Percentiles rank a stretch among this genome's conserved stretches.
phyloP scores from a whole-genome alignment of 2,888 invertebrate genomes.

The Hanleya hanleyi region DNA sequence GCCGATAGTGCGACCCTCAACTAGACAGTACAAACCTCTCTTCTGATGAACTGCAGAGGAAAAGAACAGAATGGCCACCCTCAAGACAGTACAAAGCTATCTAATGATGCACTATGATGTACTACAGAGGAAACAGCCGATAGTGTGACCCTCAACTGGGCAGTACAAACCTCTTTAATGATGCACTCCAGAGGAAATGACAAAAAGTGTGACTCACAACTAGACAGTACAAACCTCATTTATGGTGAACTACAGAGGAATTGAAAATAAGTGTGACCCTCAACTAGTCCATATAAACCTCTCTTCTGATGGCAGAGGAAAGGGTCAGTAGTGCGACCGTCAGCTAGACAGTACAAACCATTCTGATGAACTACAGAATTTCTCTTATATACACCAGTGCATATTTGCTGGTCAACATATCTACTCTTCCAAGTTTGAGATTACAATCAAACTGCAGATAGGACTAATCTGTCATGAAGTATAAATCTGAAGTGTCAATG shows the following conservation, averaged over 20 bases:
- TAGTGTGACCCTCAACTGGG: background rate
- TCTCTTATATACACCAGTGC: too few species aligned
- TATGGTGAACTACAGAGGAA: background rate
- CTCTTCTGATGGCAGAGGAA: background rate
- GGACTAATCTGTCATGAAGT: too few species aligned
- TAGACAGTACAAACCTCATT: too few species aligned
- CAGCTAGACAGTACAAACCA: background rate
- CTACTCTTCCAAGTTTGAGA: too few species aligned
- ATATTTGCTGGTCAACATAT: too few species aligned
- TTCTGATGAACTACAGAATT: too few species aligned
- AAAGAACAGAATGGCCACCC: constrained; percentile 48
- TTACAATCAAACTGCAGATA: too few species aligned
- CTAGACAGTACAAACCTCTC: background rate
- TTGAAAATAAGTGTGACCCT: background rate
- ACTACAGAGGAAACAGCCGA: background rate
- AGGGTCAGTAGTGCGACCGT: background rate
- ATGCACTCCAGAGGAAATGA: too few species aligned
- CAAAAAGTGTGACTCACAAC: constrained; percentile 49
- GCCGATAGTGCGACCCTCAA: background rate
- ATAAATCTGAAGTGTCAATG: too few species aligned
- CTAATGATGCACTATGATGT: background rate
- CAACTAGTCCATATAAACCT: background rate
- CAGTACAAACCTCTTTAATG: background rate
- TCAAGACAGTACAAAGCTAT: too few species aligned
- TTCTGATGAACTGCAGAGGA: too few species aligned